Conservation (phyloP, 2,113 vertebrate species). For the Baryphthengus martii region DNA sequence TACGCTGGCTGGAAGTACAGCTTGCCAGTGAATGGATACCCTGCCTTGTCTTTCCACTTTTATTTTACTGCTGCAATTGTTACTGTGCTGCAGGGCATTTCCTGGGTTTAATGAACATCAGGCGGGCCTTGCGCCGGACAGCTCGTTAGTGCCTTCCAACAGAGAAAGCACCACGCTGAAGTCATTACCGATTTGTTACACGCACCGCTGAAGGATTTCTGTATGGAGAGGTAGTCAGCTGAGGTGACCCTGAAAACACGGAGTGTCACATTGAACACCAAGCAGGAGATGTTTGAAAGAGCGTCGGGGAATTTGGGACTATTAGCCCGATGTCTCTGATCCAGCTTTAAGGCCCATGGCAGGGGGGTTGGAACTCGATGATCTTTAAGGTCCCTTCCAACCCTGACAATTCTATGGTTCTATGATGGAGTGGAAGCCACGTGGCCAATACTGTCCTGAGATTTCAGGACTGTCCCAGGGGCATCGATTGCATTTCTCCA, state of each 20-base stretch:
- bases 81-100: slow-evolving; percentile 8
- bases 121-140: background rate
- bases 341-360: too few relatives aligned
- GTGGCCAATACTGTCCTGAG: fast-evolving
- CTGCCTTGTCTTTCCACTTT: background rate
- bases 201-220: background rate
- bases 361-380: too few relatives aligned
- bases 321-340: background rate
- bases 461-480: background rate
- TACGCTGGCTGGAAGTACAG: background rate
- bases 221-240: background rate
- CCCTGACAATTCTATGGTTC: too few relatives aligned
- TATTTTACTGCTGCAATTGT: background rate
- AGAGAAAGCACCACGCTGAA: background rate
- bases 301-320: background rate
- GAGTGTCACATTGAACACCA: background rate
- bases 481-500: fast-evolving
- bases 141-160: background rate
- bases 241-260: background rate
- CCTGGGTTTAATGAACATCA: background rate
- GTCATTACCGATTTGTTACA: background rate
- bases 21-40: background rate
- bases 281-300: background rate
- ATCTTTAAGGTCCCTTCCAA: too few relatives aligned
- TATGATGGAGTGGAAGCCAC: background rate